These are phyloP conservation scores for cattle (Bos taurus) DNA, from an alignment of 2,113 vertebrate genomes.

Conservation along the genomic window ARS-UCD2.0 NC_082638.1:5169001-5169500, in stretches of 20 bases:
- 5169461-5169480: not conserved
- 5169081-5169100: not conserved
- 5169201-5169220: not conserved
- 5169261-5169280: fast-evolving
- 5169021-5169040: not conserved
- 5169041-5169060: not conserved
- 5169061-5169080: not conserved
- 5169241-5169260: not conserved
- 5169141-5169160: not conserved
- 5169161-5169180: not conserved
- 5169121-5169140: not conserved
- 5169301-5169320: fast-evolving
- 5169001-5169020: not conserved
- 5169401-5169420: not conserved
- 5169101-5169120: not conserved
- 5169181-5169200: not conserved
- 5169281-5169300: not conserved
- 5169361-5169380: not conserved
- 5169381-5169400: not conserved
- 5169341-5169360: not conserved
- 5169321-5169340: not conserved
- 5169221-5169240: not conserved
- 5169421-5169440: not conserved
- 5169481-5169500: fast-evolving
- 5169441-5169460: fast-evolving